A percentile compares a stretch with the other conserved stretches of the same genome.
Evolutionary conservation across 2,797 vertebrate species (phyloP).

Genomic region (Holocentrus rufus): DNA sequence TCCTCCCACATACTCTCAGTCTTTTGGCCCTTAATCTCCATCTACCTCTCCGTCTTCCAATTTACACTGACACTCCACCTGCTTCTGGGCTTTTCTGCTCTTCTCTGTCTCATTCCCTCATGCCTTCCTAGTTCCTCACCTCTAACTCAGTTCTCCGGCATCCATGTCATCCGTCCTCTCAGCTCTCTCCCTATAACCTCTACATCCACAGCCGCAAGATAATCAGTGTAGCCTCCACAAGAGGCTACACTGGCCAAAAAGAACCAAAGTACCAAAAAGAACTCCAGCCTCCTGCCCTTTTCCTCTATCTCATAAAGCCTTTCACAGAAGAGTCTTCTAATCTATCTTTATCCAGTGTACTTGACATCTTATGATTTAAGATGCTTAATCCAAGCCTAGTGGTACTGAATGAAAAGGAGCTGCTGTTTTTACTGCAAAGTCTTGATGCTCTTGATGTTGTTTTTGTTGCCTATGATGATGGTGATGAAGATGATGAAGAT

Average conservation of each 20-base stretch:
- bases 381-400: background rate
- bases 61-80: constrained; percentile 55
- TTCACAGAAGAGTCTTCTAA: background rate
- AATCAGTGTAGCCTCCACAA: background rate
- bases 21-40: constrained; percentile 53
- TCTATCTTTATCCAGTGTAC: background rate
- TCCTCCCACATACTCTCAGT: constrained; percentile 25
- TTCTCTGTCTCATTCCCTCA: constrained; percentile 30
- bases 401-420: background rate
- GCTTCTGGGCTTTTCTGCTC: constrained; percentile 50
- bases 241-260: no score
- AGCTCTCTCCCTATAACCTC: constrained; percentile 8
- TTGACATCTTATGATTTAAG: background rate
- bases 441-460: background rate
- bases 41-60: constrained; percentile 39
- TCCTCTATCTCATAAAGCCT: background rate
- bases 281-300: background rate
- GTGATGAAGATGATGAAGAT: constrained; percentile 8
- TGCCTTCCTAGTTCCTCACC: constrained; percentile 32
- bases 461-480: background rate
- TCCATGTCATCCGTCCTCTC: constrained; percentile 58
- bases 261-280: no score
- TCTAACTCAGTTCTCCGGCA: constrained; percentile 43
- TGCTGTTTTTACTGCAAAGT: background rate
- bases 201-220: constrained; percentile 10